Evolutionary conservation across 2,888 invertebrate genomes (phyloP), one percentile per base, ranked within the genome.

Genomic region (Linyphia triangularis): DNA sequence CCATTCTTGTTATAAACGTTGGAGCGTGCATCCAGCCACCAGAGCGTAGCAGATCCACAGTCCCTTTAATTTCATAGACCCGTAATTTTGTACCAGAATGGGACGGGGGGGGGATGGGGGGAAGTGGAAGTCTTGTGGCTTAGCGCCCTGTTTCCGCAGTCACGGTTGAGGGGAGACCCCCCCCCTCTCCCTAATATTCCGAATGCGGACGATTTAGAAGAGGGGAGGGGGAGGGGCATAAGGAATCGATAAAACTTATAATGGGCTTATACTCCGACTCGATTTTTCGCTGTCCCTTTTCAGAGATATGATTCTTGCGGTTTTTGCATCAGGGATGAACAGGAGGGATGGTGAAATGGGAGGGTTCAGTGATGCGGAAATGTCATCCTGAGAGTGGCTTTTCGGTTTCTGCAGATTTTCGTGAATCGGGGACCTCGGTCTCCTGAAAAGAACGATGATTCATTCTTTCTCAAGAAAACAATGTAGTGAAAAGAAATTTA

Each of bases 211-310:
- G 30, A 22, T 51, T 65, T 19, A 16, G n/a, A 16, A 13, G n/a
- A n/a, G 16, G 51, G 65, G 33, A 37, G 13, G 57, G 16, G 65
- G 57, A 37, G 16, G 51, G n/a, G n/a, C n/a, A n/a, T n/a, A n/a
- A n/a, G n/a, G n/a, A n/a, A 85, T 85, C 84, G 77, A 85, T 85
- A 85, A 75, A 69, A 77, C 77, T 85, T 59, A 85, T 85, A 85
- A 85, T 85, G 69, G 77, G 84, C 75, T 85, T 85, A 69, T 69
- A 33, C 51, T 28, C 57, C 63, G 77, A 84, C 57, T 73, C 67
- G 67, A 59, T 85, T 30, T 85, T 69, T 69, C 51, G 33, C 19
- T 30, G 22, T 43, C 79, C 65, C 24, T 59, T 40, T 43, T 40
- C 19, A 28, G 79, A 75, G 79, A 51, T 40, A 40, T 24, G n/a